phyloP scores from a whole-genome alignment of 2,797 vertebrate species.

The Macroramphosus scolopax region DNA sequence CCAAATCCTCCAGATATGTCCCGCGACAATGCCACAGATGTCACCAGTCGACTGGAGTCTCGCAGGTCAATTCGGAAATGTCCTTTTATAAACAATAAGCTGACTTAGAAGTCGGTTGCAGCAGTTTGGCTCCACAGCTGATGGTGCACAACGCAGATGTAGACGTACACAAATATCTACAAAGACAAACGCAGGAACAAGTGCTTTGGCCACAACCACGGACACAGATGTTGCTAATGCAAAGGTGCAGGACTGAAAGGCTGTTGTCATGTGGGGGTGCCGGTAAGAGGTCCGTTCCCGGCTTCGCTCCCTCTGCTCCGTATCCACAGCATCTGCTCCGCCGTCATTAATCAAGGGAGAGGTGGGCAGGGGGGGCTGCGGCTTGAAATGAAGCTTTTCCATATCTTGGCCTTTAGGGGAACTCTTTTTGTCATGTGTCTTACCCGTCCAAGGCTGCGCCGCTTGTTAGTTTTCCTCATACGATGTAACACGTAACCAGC shows the following conservation, averaged over 20 bases:
- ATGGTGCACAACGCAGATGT: too few species aligned
- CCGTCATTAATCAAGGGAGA: constrained; percentile 68
- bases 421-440: constrained; percentile 41
- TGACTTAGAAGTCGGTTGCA: too few species aligned
- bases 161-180: too few species aligned
- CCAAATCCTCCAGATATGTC: too few species aligned
- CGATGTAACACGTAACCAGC: constrained; percentile 21
- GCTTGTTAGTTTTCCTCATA: constrained; percentile 49
- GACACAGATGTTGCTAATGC: constrained; percentile 48
- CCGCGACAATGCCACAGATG: too few species aligned
- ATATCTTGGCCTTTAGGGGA: constrained; percentile 39
- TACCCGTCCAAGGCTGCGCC: constrained; percentile 25
- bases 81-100: too few species aligned
- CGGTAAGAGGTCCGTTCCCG: constrained; percentile 22
- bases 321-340: constrained; percentile 66
- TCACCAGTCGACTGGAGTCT: too few species aligned
- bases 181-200: too few species aligned
- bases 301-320: constrained; percentile 35
- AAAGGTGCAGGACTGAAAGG: constrained; percentile 57
- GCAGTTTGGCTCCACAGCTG: too few species aligned
- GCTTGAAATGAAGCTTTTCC: constrained; percentile 60
- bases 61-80: too few species aligned
- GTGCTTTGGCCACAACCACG: too few species aligned
- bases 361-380: constrained; percentile 58
- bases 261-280: constrained; percentile 33